Evolutionary conservation across 2,888 invertebrate species (phyloP), one percentile per base, ranked within the genome.

Genomic region (Heliconius hortense): DNA sequence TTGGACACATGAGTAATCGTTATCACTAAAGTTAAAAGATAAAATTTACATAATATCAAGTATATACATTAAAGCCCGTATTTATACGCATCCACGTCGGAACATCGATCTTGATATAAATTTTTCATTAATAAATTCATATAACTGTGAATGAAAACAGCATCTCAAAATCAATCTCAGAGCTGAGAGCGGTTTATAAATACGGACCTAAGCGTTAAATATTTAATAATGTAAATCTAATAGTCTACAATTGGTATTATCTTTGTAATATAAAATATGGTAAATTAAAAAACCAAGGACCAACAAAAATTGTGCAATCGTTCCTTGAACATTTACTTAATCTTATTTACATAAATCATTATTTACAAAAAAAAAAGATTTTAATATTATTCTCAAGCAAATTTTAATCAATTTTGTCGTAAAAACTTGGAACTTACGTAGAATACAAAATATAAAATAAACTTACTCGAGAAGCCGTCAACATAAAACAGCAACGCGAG

Each of bases 401-500:
- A 69, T 31, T 69, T 56, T 69, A 69, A 69, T 69, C 69, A 31
- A 69, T n/a, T 13, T 69, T 56, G 56, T 35, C 74, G 26, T 63
- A 60, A 74, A 71, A 71, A 26, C 60, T 39, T 26, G 60, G 59
- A 2, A 59, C 35, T 71, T 43, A 35, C 39, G 59, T 43, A 21
- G 59, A 71, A 60, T 59, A 71, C 60, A 43, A 66, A 31, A 48
- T 24, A 68, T 70, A 48, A 70, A 67, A 71, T 70, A 59, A 73
- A 84, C 93, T 92, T 86, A 94, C 94, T 94, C 81, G 94, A 94
- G 84, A 84, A 94, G 78, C 93, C 93, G 82, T 92, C 90, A 80
- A 88, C 90, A 81, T 87, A 89, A 77, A 87, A 87, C 78, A 90
- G 88, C 79, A 91, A 79, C 28, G 88, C 85, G 75, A 91, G 84